Conservation (phyloP, 2,113 vertebrate genomes). For the Cynopterus brachyotis region DNA sequence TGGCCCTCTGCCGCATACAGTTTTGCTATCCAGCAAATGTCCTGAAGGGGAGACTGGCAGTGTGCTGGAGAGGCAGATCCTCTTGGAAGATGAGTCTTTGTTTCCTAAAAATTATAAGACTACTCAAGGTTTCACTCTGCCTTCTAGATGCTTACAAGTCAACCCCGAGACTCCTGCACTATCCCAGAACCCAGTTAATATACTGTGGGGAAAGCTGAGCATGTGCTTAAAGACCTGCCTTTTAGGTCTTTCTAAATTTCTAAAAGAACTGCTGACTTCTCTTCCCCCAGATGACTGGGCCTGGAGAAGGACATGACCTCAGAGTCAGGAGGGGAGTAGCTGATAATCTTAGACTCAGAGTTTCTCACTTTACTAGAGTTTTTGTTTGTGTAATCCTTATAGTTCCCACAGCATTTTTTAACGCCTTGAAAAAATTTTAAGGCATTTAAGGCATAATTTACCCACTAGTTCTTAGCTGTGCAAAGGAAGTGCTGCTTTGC, state of each 20-base stretch:
- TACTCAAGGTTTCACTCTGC: not conserved
- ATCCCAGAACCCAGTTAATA: not conserved
- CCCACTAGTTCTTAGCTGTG: not conserved
- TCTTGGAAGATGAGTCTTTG: not conserved
- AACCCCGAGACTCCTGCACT: no score
- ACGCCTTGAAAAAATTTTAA: not conserved
- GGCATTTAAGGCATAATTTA: not conserved
- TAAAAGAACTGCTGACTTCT: not conserved
- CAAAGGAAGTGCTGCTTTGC: not conserved
- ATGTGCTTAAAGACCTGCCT: not conserved
- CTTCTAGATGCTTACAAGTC: not conserved
- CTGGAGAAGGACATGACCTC: not conserved
- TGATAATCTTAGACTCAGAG: not conserved
- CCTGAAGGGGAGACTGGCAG: not conserved
- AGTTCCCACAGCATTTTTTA: not conserved
- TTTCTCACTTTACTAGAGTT: not conserved
- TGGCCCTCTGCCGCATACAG: not conserved
- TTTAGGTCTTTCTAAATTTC: not conserved
- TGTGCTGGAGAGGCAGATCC: not conserved
- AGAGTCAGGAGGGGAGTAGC: not conserved
- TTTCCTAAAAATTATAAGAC: not conserved
- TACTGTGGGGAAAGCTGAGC: not conserved
- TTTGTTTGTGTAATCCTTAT: not conserved
- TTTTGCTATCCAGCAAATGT: not conserved
- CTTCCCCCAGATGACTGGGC: not conserved